Conservation (phyloP, 2,113 vertebrate genomes). For the Callipepla californica region DNA sequence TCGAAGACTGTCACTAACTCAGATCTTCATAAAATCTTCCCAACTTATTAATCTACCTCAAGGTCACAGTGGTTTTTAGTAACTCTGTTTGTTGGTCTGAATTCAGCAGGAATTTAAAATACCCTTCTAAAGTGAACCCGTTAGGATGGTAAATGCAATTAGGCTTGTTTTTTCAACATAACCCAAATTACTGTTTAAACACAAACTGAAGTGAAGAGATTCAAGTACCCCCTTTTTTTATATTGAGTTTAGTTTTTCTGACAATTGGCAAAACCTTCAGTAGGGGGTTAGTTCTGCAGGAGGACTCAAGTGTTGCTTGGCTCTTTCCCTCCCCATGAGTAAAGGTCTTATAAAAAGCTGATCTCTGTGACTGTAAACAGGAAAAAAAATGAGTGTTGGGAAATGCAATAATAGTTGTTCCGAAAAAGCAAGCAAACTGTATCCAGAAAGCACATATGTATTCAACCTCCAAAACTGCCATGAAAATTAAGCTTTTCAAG, state of each 20-base stretch:
- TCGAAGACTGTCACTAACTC: background rate
- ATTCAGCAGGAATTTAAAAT: background rate
- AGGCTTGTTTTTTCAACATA: background rate
- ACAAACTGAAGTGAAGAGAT: background rate
- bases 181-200: background rate
- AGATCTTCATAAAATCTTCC: background rate
- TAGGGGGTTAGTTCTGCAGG: background rate
- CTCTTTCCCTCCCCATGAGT: background rate
- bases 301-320: background rate
- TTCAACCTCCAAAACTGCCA: background rate
- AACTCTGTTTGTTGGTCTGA: background rate
- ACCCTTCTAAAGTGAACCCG: background rate
- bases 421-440: conserved; percentile 13
- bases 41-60: background rate
- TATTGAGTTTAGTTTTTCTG: background rate
- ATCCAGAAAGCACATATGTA: background rate
- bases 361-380: conserved; percentile 29
- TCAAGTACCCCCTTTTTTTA: background rate
- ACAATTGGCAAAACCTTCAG: background rate
- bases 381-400: background rate
- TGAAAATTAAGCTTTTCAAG: conserved; percentile 32
- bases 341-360: conserved; percentile 12
- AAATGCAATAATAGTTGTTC: conserved; percentile 30
- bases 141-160: background rate
- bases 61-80: background rate